These are phyloP conservation scores for Platyscapa corneri DNA, from an alignment of 1,140 invertebrate species.

Conservation along the genomic window DNA sequence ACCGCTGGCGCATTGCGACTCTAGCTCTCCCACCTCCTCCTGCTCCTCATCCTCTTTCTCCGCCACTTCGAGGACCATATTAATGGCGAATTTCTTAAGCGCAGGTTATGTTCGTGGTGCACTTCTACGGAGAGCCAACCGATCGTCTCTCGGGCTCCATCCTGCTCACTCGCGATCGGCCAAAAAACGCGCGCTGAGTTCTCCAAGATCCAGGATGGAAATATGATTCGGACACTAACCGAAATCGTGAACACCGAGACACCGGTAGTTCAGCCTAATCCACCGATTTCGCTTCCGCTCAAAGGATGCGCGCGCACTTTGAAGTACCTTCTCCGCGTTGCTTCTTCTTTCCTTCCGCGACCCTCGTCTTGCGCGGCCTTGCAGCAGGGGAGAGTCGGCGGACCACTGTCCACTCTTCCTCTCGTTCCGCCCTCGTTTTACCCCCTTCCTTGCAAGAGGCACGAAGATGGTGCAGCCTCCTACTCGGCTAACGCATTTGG, in stretches of 20 bases:
- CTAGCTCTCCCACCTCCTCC: conserved; percentile 49
- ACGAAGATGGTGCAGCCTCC: not conserved
- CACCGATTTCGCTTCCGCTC: not conserved
- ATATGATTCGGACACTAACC: no score
- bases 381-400: not conserved
- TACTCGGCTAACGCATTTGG: not conserved
- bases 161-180: no score
- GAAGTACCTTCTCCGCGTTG: conserved; percentile 28
- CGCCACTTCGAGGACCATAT: no score
- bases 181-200: not conserved
- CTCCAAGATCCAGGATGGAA: no score
- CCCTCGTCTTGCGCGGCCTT: not conserved
- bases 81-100: no score
- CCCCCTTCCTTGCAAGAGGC: not conserved
- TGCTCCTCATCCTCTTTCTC: conserved; percentile 54
- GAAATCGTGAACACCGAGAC: not conserved
- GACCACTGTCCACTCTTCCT: not conserved
- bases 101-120: no score
- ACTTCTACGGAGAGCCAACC: no score
- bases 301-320: conserved; percentile 58
- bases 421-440: not conserved
- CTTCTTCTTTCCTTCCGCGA: conserved; percentile 2
- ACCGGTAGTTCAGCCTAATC: not conserved
- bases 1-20: conserved; percentile 72
- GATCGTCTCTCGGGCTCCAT: no score